Evolutionary conservation across 2,797 vertebrate species (phyloP).

Genomic region (Cyprinella venusta): DNA sequence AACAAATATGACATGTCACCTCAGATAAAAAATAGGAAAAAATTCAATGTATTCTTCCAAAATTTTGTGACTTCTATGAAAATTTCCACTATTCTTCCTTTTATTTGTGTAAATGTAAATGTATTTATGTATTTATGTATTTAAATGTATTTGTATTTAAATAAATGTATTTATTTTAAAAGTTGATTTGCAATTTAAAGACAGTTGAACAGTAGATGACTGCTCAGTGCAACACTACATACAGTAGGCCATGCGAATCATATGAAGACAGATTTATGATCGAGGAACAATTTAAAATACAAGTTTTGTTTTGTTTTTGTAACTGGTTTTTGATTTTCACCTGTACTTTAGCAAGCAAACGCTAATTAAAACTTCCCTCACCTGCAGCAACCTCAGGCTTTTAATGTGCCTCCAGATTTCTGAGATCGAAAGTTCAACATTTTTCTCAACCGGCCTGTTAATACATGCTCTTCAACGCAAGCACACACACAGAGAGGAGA

Average conservation of each 20-base stretch:
- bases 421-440: conserved; percentile 65
- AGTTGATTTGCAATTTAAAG: background rate
- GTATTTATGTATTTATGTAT: no score
- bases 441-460: conserved; percentile 53
- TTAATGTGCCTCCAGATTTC: conserved; percentile 57
- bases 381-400: conserved; percentile 39
- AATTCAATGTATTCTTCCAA: no score
- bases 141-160: no score
- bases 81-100: no score
- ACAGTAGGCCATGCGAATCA: no score
- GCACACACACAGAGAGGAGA: conserved; percentile 19
- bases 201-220: background rate
- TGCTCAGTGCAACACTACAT: no score
- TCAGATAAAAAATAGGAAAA: no score
- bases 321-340: background rate
- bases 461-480: conserved; percentile 42
- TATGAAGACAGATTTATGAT: no score
- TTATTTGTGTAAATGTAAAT: no score
- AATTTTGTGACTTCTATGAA: no score
- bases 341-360: background rate
- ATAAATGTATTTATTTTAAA: no score
- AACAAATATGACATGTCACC: no score
- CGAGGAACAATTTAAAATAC: background rate
- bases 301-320: background rate
- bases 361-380: conserved; percentile 28